Base-by-base conservation (phyloP, 2,888 invertebrate genomes). In the Eudemis profundana region DNA sequence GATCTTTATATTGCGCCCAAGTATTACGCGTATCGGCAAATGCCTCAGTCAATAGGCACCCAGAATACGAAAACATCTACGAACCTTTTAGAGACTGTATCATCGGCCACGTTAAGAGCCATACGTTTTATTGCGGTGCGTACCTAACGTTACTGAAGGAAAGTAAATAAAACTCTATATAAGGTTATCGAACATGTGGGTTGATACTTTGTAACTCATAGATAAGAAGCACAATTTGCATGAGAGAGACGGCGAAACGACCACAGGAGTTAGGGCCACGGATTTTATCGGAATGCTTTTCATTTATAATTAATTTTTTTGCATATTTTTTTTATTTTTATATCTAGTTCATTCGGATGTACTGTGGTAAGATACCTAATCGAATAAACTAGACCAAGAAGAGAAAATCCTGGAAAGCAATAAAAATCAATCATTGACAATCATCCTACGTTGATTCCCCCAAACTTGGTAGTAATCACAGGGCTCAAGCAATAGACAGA, bases 1-100 rank as follows among this genome's bases (percentile, higher is more conserved):
- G 85, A 85, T 77, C 75, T 69, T 79, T 81, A 79, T 83, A 83
- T 84, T 81, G 82, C 78, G 75, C 23, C 21, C 23, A 27, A 61
- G 62, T 70, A 64, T 70, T 64, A 68, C 63, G 67, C 75, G 77
- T 75, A 82, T 79, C 78, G 79, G 75, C 76, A 72, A 79, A 78
- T 78, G 82, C 38, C 51, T 59, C 12, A 51, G 61, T 44, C 65
- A 47, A 60, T 65, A 56, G 29, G 46, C 12, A 61, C 14, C 46
- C 53, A 40, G 60, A 60, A 65, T 65, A 47, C 21, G 65, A 53
- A 59, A 65, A 53, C 38, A 59, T 42, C 44, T 59, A n/a, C 59
- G 59, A 27, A 44, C 36, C 36, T 59, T 60, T 65, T 53, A 44
- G 63, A 57, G 42, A 42, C 44, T n/a, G 51, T 60, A 60, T 53